phyloP scores from a whole-genome alignment of 2,888 invertebrate genomes.

The Argynnis bischoffii region DNA sequence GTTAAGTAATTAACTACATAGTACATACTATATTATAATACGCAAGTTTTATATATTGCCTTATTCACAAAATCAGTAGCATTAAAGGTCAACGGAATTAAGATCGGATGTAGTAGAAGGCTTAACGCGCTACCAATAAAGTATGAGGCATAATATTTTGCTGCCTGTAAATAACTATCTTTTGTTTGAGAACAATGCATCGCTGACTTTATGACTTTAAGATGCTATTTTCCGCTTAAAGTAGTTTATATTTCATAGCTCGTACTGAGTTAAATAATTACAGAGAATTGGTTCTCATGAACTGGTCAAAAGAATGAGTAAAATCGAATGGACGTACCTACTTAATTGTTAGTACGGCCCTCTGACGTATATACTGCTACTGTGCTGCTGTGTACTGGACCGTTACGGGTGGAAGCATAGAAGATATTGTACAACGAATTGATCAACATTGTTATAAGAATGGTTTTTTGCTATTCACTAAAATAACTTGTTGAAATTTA shows the following conservation, averaged over 20 bases:
- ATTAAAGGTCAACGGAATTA: slow-evolving; percentile 26
- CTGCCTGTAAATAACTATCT: slow-evolving; percentile 9
- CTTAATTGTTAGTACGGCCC: slow-evolving; percentile 11
- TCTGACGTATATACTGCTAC: slow-evolving; percentile 7
- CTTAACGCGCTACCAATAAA: slow-evolving; percentile 25
- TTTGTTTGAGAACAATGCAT: slow-evolving; percentile 27
- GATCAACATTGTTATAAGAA: slow-evolving; percentile 19
- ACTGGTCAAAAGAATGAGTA: slow-evolving; percentile 25
- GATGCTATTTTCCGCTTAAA: slow-evolving; percentile 16
- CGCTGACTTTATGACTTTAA: slow-evolving; percentile 6
- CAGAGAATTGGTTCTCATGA: slow-evolving; percentile 20
- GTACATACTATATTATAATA: neutral
- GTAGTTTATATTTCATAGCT: slow-evolving; percentile 5
- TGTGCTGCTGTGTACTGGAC: slow-evolving; percentile 41
- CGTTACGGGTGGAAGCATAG: slow-evolving; percentile 42
- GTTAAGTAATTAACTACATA: neutral
- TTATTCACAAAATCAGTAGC: slow-evolving; percentile 13
- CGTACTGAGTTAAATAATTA: slow-evolving; percentile 22
- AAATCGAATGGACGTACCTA: slow-evolving; percentile 17
- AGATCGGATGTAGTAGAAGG: slow-evolving; percentile 28
- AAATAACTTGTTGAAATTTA: slow-evolving; percentile 22
- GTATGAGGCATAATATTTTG: slow-evolving; percentile 8
- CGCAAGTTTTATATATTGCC: neutral
- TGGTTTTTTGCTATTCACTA: slow-evolving; percentile 23
- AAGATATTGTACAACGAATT: slow-evolving; percentile 30